These are phyloP conservation scores for Tenualosa ilisha DNA, from an alignment of 2,797 vertebrate genomes.

Conservation along the genomic window DNA sequence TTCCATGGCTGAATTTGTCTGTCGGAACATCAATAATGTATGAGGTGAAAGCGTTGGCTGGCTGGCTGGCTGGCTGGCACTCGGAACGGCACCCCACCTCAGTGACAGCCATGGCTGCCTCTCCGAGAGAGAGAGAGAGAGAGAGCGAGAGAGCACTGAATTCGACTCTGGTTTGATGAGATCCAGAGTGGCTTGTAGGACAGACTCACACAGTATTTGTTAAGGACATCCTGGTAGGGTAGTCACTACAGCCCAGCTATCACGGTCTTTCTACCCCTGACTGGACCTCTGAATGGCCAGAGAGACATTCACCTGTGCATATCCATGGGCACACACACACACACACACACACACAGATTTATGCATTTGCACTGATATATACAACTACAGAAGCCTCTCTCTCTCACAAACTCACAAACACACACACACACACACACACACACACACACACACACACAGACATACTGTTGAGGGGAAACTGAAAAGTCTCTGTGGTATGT, in stretches of 20 bases:
- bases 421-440: constrained; percentile 4
- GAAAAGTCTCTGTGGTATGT: neutral
- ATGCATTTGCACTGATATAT: neutral
- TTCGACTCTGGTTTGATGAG: neutral
- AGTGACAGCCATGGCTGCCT: neutral
- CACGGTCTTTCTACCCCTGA: neutral
- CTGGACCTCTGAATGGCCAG: neutral
- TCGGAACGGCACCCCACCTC: neutral
- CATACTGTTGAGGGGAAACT: neutral
- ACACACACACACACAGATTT: neutral
- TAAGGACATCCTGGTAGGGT: neutral
- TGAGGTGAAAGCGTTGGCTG: constrained; percentile 27
- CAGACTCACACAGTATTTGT: neutral
- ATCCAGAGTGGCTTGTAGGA: constrained; percentile 11
- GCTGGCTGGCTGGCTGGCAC: neutral
- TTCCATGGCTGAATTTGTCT: constrained; percentile 20
- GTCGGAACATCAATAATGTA: constrained; percentile 26
- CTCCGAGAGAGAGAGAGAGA: neutral
- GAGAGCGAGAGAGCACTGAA: neutral
- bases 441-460: neutral
- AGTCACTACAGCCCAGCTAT: neutral
- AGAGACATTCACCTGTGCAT: neutral
- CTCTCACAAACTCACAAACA: neutral
- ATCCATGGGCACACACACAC: neutral
- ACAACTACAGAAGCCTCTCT: no score